These are phyloP conservation scores for Scaptomyza polygonia DNA, from an alignment of 2,888 invertebrate genomes.

Conservation along the genomic window DNA sequence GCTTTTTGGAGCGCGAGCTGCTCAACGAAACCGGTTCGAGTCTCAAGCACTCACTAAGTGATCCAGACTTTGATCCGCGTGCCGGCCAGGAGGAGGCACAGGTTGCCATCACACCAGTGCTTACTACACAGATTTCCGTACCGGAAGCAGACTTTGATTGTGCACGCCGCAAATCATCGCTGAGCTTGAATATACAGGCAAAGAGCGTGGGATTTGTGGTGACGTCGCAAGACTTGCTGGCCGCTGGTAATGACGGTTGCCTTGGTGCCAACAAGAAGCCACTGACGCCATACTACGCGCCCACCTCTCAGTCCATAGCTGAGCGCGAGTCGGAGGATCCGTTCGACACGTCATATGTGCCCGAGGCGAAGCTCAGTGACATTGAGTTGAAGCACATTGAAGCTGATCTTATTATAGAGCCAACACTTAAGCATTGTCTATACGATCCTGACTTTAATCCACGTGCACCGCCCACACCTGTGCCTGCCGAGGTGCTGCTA, in stretches of 20 bases:
- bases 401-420: constrained; percentile 87
- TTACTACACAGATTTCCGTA: constrained; percentile 18
- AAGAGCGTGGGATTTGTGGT: constrained; percentile 87
- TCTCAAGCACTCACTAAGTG: constrained; percentile 86
- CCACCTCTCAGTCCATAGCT: constrained; percentile 80
- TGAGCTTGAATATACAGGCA: constrained; percentile 86
- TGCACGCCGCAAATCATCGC: constrained; percentile 86
- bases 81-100: constrained; percentile 85
- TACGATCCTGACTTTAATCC: constrained; percentile 88
- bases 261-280: constrained; percentile 88
- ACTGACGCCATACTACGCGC: constrained; percentile 92
- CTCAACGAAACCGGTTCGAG: constrained; percentile 85
- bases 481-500: constrained; percentile 82
- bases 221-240: constrained; percentile 87
- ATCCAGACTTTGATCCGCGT: constrained; percentile 93
- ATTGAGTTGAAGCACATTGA: constrained; percentile 91
- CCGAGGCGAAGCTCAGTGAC: constrained; percentile 90
- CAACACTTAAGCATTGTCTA: constrained; percentile 85
- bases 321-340: constrained; percentile 88
- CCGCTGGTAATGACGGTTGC: constrained; percentile 85
- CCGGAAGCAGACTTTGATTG: constrained; percentile 69
- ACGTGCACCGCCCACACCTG: constrained; percentile 83
- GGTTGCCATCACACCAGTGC: constrained; percentile 24
- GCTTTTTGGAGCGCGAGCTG: constrained; percentile 91
- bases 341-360: constrained; percentile 94